Evolutionary conservation across 35 echinoderm and acorn worm genomes (phyloP), one percentile per base, ranked within the genome.

Genomic region (Anneissia japonica): DNA sequence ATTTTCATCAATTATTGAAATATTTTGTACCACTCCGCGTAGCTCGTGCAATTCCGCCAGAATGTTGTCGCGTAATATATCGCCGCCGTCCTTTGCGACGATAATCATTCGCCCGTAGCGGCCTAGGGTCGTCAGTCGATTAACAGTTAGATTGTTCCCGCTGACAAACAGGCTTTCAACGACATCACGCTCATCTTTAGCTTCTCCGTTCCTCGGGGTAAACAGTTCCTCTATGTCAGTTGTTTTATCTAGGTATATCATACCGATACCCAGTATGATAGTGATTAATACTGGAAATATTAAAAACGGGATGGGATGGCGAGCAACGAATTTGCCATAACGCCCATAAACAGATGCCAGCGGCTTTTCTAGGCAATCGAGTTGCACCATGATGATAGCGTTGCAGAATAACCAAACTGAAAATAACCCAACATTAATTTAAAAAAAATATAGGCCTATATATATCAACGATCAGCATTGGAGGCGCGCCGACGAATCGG

Each of bases 151-250:
- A 26, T 38, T 39, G n/a, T 81, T 39, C 9, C 40, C 40, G 0
- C 9, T 36, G 36, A 39, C 34, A 37, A 77, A 90, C 30, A 90
- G 74, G 6, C 77, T 45, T 77, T 90, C 88, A 32, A 83, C 81
- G 4, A 38, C 55, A 23, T 77, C 43, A 35, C 88, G 34, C 30
- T 90, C 88, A 37, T 83, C 77, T 23, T 77, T 83, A 0, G 77
- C 81, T 46, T 78, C 74, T 17, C 81, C 81, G 35, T 77, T 84
- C 46, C 73, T 30, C 32, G 88, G 88, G 7, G 81, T 83, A 75
- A 84, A 90, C 13, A 90, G 39, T 11, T 39, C 36, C 38, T 90
- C 88, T 0, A 90, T 26, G 51, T 79, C 82, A 3, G 38, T 51
- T 34, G 83, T 76, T n/a, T 82, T 29, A 5, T 73, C 72, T 7